Evolutionary conservation across 2,888 invertebrate genomes (phyloP).

Genomic region (Rhagonycha lutea): DNA sequence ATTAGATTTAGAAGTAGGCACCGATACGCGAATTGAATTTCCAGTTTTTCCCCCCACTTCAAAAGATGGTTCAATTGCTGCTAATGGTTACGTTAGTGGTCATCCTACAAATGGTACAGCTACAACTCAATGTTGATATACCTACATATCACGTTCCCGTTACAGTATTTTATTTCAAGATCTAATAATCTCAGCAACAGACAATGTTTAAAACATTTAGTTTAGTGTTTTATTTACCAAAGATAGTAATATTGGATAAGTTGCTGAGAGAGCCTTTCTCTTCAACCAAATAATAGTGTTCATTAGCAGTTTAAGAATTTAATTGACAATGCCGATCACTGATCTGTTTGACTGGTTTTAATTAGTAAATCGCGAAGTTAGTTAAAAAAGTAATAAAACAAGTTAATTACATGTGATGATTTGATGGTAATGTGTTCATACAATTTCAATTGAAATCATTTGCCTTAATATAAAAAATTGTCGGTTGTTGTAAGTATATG

Average conservation of each 20-base stretch:
- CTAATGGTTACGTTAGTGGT: constrained; percentile 52
- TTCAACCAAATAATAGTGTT: constrained; percentile 40
- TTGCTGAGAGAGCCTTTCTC: constrained; percentile 34
- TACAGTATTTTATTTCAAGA: constrained; percentile 35
- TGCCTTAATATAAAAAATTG: constrained; percentile 46
- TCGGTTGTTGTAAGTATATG: constrained; percentile 25
- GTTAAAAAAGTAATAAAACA: background rate
- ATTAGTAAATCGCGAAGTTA: background rate
- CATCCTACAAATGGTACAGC: constrained; percentile 50
- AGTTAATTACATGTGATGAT: constrained; percentile 19
- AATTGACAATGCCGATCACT: constrained; percentile 19
- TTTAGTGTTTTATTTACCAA: constrained; percentile 51
- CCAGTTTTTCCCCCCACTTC: constrained; percentile 43
- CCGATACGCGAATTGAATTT: constrained; percentile 45
- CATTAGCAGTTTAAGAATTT: constrained; percentile 38
- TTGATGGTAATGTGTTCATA: constrained; percentile 23
- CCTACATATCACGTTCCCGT: constrained; percentile 25
- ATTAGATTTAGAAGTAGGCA: constrained; percentile 40
- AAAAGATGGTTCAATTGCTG: constrained; percentile 43
- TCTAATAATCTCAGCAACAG: constrained; percentile 39
- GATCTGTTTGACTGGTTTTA: constrained; percentile 14
- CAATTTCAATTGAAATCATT: constrained; percentile 19
- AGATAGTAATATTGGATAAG: constrained; percentile 49
- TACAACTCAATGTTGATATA: constrained; percentile 47
- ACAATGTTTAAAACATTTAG: constrained; percentile 25